phyloP scores from a whole-genome alignment of 2,888 invertebrate species.

The Phrixothrix hirtus region DNA sequence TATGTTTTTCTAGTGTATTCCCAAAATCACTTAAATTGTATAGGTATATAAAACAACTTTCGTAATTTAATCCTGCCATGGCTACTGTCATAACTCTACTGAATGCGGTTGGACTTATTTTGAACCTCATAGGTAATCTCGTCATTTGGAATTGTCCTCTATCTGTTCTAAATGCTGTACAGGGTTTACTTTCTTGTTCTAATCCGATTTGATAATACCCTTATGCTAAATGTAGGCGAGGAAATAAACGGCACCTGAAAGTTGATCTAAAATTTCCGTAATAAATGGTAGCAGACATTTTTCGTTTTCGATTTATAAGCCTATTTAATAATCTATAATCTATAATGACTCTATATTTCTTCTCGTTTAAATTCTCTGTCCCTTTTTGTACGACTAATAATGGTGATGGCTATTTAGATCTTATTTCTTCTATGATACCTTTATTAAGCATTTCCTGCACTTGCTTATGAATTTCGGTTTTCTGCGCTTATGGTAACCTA shows the following conservation, averaged over 20 bases:
- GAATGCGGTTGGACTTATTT: slow-evolving; percentile 36
- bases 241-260: slow-evolving; percentile 12
- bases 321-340: slow-evolving; percentile 26
- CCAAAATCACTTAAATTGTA: slow-evolving; percentile 32
- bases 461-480: slow-evolving; percentile 12
- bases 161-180: slow-evolving; percentile 38
- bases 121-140: too few species aligned
- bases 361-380: slow-evolving; percentile 4
- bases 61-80: slow-evolving; percentile 35
- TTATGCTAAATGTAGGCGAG: slow-evolving; percentile 37
- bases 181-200: slow-evolving; percentile 33
- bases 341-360: slow-evolving; percentile 19
- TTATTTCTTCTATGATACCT: slow-evolving; percentile 22
- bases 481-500: slow-evolving; percentile 5
- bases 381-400: slow-evolving; percentile 8
- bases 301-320: slow-evolving; percentile 20
- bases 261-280: slow-evolving; percentile 4
- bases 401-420: slow-evolving; percentile 20
- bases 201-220: too few species aligned
- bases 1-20: too few species aligned
- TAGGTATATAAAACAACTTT: slow-evolving; percentile 32
- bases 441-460: slow-evolving; percentile 16
- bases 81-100: too few species aligned
- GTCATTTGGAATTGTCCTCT: slow-evolving; percentile 32
- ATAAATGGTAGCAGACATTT: slow-evolving; percentile 13